These are phyloP conservation scores for Heliangelus exortis DNA, from an alignment of 2,797 vertebrate species.

Conservation along the genomic window DNA sequence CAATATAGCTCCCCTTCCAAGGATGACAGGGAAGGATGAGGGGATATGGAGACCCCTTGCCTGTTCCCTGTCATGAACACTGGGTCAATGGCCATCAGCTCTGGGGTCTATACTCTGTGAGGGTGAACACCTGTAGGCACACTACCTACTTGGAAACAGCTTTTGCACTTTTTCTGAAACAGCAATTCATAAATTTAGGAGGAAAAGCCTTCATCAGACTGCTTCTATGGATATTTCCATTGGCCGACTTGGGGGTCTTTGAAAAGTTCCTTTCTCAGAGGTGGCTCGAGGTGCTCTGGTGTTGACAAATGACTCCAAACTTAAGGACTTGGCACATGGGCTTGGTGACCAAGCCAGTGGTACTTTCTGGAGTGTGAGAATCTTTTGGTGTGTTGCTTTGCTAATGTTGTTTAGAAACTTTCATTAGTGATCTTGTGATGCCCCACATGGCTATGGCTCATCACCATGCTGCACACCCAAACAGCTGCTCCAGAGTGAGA, in stretches of 20 bases:
- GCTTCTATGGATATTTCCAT: not conserved
- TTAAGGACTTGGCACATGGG: not conserved
- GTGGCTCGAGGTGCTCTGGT: not conserved
- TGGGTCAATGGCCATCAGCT: not conserved
- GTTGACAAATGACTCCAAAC: not conserved
- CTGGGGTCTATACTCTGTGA: not conserved
- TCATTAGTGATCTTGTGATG: not conserved
- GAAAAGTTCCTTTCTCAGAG: not conserved
- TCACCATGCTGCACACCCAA: not conserved
- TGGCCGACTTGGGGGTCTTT: rapidly evolving
- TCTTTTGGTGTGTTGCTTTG: not conserved
- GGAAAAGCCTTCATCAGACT: not conserved
- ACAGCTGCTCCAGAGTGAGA: not conserved
- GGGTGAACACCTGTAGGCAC: not conserved
- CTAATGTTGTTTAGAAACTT: not conserved
- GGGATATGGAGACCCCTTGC: not conserved
- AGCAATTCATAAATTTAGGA: not conserved
- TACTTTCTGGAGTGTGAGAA: not conserved
- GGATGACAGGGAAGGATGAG: not conserved
- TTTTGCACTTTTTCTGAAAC: not conserved
- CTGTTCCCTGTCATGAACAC: rapidly evolving
- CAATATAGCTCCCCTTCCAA: not conserved
- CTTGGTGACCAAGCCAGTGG: not conserved
- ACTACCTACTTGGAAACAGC: not conserved
- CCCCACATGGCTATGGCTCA: not conserved